Conservation (phyloP, 1,140 invertebrate species). For the Oncopeltus fasciatus region DNA sequence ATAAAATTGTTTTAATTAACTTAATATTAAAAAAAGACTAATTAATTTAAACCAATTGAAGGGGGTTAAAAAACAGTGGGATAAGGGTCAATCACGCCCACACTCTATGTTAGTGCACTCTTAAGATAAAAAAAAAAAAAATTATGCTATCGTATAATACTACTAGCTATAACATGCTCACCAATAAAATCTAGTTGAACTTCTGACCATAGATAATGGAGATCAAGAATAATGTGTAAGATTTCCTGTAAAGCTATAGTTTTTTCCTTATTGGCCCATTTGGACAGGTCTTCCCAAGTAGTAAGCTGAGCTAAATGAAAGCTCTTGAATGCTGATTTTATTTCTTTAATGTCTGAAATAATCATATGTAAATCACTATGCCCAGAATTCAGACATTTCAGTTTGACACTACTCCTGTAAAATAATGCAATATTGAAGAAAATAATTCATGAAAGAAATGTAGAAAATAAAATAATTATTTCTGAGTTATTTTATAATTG, state of each 20-base stretch:
- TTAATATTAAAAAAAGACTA: too few species aligned
- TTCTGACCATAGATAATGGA: slow-evolving; percentile 36
- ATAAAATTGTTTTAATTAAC: too few species aligned
- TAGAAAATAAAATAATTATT: too few species aligned
- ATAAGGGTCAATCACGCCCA: too few species aligned
- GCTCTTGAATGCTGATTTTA: slow-evolving; percentile 32
- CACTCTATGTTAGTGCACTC: too few species aligned
- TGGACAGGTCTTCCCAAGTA: slow-evolving; percentile 36
- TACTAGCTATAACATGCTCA: too few species aligned
- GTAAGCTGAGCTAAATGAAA: slow-evolving; percentile 35
- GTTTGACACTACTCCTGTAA: slow-evolving; percentile 36
- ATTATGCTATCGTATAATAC: too few species aligned
- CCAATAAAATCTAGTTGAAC: slow-evolving; percentile 37
- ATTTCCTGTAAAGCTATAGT: slow-evolving; percentile 39
- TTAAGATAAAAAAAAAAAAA: too few species aligned
- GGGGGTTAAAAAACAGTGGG: too few species aligned
- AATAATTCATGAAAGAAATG: background rate
- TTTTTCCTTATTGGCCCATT: slow-evolving; percentile 36
- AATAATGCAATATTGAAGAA: background rate
- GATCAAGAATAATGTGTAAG: slow-evolving; percentile 34
- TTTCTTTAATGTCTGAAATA: slow-evolving; percentile 38
- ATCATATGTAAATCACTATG: slow-evolving; percentile 38
- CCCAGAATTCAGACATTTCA: slow-evolving; percentile 35
- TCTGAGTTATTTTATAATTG: too few species aligned
- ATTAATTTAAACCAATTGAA: too few species aligned